These are phyloP conservation scores for Hemicrepidius hirtus DNA, from an alignment of 2,888 invertebrate genomes.

Conservation along the genomic window DNA sequence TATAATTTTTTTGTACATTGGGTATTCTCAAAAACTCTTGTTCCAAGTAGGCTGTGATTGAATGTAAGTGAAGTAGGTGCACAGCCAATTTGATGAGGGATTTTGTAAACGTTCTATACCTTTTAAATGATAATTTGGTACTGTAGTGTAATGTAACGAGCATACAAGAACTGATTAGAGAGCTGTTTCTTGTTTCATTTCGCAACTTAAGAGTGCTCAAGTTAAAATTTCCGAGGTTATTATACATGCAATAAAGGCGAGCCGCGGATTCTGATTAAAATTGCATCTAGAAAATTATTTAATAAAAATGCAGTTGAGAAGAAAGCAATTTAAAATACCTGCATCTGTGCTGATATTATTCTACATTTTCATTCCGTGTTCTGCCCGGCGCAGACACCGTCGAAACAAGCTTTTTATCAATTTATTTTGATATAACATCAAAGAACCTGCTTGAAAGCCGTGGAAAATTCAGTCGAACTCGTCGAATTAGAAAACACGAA, in stretches of 20 bases:
- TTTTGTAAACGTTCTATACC: too few species aligned
- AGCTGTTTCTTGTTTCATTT: constrained; percentile 17
- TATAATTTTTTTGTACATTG: too few species aligned
- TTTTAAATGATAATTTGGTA: too few species aligned
- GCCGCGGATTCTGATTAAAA: constrained; percentile 44
- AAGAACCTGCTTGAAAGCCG: constrained; percentile 48
- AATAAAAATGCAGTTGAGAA: constrained; percentile 49
- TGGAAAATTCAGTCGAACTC: constrained; percentile 58
- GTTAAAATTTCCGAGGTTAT: constrained; percentile 48
- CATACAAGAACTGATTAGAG: too few species aligned
- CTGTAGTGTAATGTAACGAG: too few species aligned
- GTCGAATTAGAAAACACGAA: constrained; percentile 63
- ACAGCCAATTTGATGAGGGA: too few species aligned
- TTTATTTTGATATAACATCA: constrained; percentile 51
- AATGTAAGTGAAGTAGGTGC: too few species aligned
- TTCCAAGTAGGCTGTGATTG: too few species aligned
- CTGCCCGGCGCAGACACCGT: constrained; percentile 38
- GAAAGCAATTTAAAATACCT: constrained; percentile 51
- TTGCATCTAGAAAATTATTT: constrained; percentile 49
- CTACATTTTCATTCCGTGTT: constrained; percentile 44
- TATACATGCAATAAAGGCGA: constrained; percentile 49
- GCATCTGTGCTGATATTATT: constrained; percentile 35
- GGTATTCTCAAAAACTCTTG: too few species aligned
- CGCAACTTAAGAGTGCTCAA: constrained; percentile 44
- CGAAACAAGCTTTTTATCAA: constrained; percentile 50